These are phyloP conservation scores for Microtus oregoni DNA, from an alignment of 2,113 vertebrate genomes.

Conservation along the genomic window DNA sequence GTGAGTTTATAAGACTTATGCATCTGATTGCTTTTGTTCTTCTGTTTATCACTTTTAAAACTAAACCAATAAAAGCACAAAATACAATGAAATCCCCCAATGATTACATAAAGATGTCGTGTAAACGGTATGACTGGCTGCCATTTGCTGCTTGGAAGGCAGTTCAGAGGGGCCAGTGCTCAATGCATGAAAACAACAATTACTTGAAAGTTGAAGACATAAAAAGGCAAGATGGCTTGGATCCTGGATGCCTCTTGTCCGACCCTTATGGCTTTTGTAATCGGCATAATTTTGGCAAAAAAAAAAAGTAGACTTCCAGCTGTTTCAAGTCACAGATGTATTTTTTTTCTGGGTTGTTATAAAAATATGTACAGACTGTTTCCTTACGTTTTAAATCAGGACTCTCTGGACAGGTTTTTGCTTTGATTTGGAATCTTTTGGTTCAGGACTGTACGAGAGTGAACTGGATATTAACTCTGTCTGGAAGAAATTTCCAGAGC, in stretches of 20 bases:
- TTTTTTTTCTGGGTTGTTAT: constrained; percentile 70
- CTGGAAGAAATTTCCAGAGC: constrained; percentile 54
- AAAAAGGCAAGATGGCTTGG: constrained; percentile 28
- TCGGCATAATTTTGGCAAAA: constrained; percentile 58
- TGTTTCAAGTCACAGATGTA: constrained; percentile 74
- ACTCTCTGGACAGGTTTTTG: constrained; percentile 52
- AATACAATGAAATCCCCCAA: constrained; percentile 59
- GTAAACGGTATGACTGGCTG: constrained; percentile 24
- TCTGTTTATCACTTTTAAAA: neutral
- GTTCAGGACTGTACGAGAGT: constrained; percentile 39
- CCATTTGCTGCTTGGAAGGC: constrained; percentile 34
- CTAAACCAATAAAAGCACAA: constrained; percentile 55
- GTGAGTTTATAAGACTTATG: neutral
- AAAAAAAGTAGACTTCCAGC: constrained; percentile 66
- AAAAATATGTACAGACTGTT: constrained; percentile 69
- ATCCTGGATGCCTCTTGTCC: constrained; percentile 41
- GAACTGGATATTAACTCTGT: neutral
- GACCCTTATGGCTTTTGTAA: constrained; percentile 62
- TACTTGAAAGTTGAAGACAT: constrained; percentile 48
- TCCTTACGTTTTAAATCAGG: constrained; percentile 72
- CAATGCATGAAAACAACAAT: constrained; percentile 20
- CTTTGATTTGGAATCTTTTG: constrained; percentile 62
- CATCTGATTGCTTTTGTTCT: constrained; percentile 57
- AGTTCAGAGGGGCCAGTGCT: constrained; percentile 30
- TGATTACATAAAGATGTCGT: constrained; percentile 32